Evolutionary conservation across 2,888 invertebrate genomes (phyloP).

Genomic region (Syritta pipiens): DNA sequence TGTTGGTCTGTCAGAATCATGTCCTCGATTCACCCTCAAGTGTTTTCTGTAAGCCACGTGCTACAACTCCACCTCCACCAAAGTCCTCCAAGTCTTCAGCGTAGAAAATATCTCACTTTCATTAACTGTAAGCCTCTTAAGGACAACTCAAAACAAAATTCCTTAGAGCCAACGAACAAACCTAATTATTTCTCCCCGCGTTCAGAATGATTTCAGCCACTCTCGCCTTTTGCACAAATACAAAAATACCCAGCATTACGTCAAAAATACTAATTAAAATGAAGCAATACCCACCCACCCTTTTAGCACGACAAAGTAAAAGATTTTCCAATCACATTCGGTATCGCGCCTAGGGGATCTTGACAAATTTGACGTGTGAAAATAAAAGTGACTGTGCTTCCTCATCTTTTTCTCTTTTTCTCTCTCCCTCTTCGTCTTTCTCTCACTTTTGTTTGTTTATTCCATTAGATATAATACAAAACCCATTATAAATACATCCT

Average conservation of each 20-base stretch:
- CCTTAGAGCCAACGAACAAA: not conserved
- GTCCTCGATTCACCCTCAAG: too few species aligned
- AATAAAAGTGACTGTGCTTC: conserved; percentile 9
- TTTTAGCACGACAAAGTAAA: not conserved
- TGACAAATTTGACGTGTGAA: conserved; percentile 36
- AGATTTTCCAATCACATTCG: conserved; percentile 33
- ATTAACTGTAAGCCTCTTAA: not conserved
- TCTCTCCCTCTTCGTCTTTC: not conserved
- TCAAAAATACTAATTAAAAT: conserved; percentile 28
- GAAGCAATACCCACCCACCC: not conserved
- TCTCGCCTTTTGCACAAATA: too few species aligned
- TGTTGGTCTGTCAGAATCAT: too few species aligned
- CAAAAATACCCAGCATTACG: not conserved
- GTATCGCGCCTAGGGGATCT: conserved; percentile 6
- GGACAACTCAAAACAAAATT: conserved; percentile 9
- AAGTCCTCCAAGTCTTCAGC: not conserved
- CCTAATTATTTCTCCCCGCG: not conserved
- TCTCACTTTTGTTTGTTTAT: conserved; percentile 2
- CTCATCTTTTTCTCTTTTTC: not conserved
- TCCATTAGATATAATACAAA: conserved; percentile 28
- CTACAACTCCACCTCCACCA: too few species aligned
- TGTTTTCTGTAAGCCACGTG: too few species aligned
- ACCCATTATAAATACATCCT: conserved; percentile 57
- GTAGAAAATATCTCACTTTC: conserved; percentile 8
- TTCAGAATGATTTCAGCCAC: too few species aligned